Evolutionary conservation across 2,113 vertebrate genomes (phyloP).

Genomic region (Phoenicopterus ruber): DNA sequence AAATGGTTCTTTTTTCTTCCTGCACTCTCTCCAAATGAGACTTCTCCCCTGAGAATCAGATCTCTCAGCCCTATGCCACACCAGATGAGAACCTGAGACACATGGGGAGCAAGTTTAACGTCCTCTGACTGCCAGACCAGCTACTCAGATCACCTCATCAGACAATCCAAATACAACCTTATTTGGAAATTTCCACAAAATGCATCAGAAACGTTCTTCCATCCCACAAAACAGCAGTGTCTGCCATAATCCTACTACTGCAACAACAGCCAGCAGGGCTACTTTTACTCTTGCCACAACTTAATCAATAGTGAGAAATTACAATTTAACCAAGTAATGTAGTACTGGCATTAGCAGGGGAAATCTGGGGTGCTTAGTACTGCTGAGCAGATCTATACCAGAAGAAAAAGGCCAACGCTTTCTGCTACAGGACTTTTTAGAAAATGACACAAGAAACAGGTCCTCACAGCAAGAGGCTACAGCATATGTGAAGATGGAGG

Average conservation of each 20-base stretch:
- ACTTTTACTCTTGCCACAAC: not conserved
- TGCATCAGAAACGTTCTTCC: not conserved
- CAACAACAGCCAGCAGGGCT: not conserved
- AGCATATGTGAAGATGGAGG: not conserved
- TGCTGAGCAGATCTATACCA: not conserved
- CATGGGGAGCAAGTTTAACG: rapidly evolving
- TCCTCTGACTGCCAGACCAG: not conserved
- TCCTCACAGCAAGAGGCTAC: not conserved
- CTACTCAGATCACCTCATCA: not conserved
- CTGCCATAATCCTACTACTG: not conserved
- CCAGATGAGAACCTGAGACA: not conserved
- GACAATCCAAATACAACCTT: not conserved
- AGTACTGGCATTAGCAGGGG: not conserved
- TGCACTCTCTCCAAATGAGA: not conserved
- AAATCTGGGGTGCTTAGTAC: not conserved
- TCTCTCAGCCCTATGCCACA: not conserved
- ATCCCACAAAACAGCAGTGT: not conserved
- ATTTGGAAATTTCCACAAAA: not conserved
- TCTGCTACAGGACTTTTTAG: not conserved
- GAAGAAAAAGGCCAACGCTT: not conserved
- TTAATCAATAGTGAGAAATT: not conserved
- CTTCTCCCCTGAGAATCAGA: not conserved
- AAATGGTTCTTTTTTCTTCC: not conserved
- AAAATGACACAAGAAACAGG: not conserved
- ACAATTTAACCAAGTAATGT: not conserved